Evolutionary conservation across 2,888 invertebrate species (phyloP), one percentile per base, ranked within the genome.

Genomic region (Leuctra nigra): DNA sequence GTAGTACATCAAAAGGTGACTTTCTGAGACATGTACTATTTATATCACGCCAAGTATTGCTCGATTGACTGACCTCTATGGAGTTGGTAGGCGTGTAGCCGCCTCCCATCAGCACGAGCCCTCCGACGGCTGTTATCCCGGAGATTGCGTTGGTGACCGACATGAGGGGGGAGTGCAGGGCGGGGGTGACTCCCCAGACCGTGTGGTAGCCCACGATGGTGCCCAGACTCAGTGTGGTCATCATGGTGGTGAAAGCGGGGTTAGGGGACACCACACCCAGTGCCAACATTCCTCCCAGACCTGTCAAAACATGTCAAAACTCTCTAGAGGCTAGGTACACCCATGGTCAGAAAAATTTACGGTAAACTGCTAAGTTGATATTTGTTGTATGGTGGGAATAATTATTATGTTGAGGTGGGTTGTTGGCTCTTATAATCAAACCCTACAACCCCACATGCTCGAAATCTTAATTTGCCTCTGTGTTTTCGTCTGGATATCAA

Each of bases 121-220:
- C 93, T 53, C 92, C 93, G n/a, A 91, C 92, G 16, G 91, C 91
- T 1, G 92, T 93, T 67, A 92, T 90, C 24, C 91, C 92, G 9
- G 91, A 91, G 66, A 93, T 88, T 59, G 93, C 92, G 72, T 93
- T 93, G 4, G 92, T 93, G 33, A 93, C 92, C 1, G 91, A 91
- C 92, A 93, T 93, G 23, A 93, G 79, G 0, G 92, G 93, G 0
- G 91, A 91, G 75, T 93, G 92, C 20, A 93, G 79, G 25, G 92
- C 91, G 9, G 92, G 92, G 14, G 89, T 90, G 16, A 93, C 92
- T 52, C 90, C 91, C 92, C 92, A 93, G 13, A 92, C 92, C 1
- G 91, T 91, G 74, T 92, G 91, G n/a, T 22, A 50, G 35, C 83
- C 83, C 18, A 90, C 91, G 66, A 86, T 81, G 69, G 89, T 88